Percentiles rank a stretch among this genome's conserved stretches.
Evolutionary conservation across 2,113 vertebrate genomes (phyloP).

Genomic region (Parotia lawesii): DNA sequence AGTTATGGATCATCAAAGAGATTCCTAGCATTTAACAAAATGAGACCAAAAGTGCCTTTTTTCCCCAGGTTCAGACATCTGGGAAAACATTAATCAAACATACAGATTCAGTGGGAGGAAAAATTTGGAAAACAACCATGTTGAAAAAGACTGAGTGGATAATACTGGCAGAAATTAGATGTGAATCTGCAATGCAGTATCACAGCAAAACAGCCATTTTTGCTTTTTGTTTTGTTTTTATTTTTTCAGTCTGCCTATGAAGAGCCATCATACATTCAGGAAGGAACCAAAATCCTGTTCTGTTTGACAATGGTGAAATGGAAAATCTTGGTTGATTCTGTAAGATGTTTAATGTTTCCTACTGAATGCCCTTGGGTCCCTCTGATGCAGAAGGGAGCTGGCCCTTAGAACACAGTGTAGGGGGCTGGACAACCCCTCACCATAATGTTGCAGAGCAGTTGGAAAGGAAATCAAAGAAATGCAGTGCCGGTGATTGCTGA

Average conservation of each 20-base stretch:
- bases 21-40: constrained; percentile 46
- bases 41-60: constrained; percentile 27
- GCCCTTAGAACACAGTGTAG: neutral
- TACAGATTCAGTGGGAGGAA: constrained; percentile 19
- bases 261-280: neutral
- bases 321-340: neutral
- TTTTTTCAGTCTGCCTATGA: neutral
- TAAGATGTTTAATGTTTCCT: neutral
- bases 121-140: constrained; percentile 15
- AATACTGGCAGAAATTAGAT: constrained; percentile 3
- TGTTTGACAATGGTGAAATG: neutral
- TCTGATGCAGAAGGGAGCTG: neutral
- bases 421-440: neutral
- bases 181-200: neutral
- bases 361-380: neutral
- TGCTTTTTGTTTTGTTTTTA: neutral
- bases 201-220: neutral
- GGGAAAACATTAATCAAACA: constrained; percentile 60
- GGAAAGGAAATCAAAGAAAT: neutral
- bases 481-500: neutral
- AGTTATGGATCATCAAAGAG: constrained; percentile 63
- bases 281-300: neutral
- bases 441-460: neutral
- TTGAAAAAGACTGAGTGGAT: constrained; percentile 21
- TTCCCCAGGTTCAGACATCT: constrained; percentile 46